phyloP scores from a whole-genome alignment of 2,888 invertebrate genomes.

The Microctonus brassicae region DNA sequence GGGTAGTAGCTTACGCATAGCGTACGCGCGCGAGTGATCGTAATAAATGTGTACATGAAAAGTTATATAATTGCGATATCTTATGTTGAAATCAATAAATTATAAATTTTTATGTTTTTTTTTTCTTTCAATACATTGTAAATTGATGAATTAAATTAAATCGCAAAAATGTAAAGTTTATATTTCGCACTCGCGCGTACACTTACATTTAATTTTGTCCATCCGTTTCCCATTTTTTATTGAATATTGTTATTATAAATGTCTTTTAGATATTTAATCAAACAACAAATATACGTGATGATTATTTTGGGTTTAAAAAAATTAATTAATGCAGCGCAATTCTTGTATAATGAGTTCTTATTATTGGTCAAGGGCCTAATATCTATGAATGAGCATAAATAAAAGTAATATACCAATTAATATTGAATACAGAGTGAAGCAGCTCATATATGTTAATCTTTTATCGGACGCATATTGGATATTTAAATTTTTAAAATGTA shows the following conservation, averaged over 20 bases:
- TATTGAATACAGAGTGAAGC: not conserved
- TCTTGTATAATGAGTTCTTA: not conserved
- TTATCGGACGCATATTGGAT: constrained; percentile 2
- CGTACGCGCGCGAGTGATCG: constrained; percentile 8
- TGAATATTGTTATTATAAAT: not conserved
- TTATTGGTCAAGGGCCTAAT: constrained; percentile 24
- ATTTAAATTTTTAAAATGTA: not conserved
- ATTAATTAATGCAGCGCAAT: not conserved
- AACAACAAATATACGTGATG: not conserved
- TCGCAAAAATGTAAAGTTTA: not conserved
- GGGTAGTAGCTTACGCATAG: constrained; percentile 16
- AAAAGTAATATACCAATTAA: not conserved
- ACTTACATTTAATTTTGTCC: not conserved
- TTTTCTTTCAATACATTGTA: not conserved
- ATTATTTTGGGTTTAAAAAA: not conserved
- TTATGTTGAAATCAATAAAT: not conserved
- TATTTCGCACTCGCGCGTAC: not conserved
- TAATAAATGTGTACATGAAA: not conserved
- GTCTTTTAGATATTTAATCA: not conserved
- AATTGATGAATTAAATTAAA: not conserved
- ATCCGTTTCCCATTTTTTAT: not conserved
- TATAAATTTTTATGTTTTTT: not conserved
- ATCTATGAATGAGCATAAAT: not conserved
- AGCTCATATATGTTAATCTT: constrained; percentile 1
- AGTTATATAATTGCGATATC: not conserved